These are phyloP conservation scores for Coelogynopora nodosa DNA, from an alignment of 2,888 invertebrate genomes.

Conservation along the genomic window DNA sequence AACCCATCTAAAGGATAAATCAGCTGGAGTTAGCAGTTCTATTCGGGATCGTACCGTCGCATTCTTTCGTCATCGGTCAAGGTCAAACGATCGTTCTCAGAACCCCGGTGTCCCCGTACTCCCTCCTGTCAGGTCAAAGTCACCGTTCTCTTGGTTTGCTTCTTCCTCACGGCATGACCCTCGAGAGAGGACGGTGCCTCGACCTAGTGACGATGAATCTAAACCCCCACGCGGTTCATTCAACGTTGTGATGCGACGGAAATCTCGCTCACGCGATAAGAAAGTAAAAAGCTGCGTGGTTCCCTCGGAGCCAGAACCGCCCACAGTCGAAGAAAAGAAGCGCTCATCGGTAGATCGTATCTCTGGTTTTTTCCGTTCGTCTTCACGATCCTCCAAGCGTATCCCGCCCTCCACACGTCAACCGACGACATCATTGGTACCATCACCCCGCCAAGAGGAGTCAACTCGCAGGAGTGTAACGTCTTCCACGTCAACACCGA, in stretches of 20 bases:
- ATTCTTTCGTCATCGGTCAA: slow-evolving; percentile 2
- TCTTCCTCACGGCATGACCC: background rate
- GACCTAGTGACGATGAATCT: background rate
- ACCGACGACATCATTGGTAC: background rate
- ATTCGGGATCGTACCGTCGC: slow-evolving; percentile 8
- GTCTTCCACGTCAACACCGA: background rate
- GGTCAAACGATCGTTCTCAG: background rate
- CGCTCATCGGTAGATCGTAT: background rate
- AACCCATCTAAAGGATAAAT: background rate
- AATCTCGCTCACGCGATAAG: slow-evolving; percentile 3
- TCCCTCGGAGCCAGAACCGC: background rate
- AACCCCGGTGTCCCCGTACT: background rate
- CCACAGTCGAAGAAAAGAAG: background rate
- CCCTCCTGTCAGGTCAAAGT: background rate
- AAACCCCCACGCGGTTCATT: background rate
- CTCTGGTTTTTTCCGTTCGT: background rate
- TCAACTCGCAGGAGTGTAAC: background rate
- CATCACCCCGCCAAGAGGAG: background rate
- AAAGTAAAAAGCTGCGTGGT: background rate
- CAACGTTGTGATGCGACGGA: slow-evolving; percentile 7
- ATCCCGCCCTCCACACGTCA: background rate
- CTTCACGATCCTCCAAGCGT: background rate
- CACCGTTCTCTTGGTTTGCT: background rate
- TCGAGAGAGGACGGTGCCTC: background rate
- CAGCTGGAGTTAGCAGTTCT: background rate